Evolutionary conservation across 2,797 vertebrate genomes (phyloP).

Genomic region (Gallinago nigripennis): DNA sequence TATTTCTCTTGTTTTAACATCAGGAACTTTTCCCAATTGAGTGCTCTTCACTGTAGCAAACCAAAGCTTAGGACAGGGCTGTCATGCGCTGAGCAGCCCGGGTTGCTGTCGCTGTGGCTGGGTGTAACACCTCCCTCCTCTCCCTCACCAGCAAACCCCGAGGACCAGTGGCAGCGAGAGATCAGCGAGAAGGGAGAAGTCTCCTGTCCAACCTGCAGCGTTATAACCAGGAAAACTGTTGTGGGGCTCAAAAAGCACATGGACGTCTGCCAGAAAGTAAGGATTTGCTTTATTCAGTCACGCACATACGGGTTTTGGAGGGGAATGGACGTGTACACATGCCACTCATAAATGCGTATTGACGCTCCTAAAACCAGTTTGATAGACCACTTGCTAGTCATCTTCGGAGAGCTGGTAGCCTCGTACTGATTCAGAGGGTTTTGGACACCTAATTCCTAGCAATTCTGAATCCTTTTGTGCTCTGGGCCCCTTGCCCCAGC

Average conservation of each 20-base stretch:
- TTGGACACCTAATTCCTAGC: neutral
- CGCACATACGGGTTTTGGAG: accelerated
- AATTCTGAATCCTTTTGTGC: neutral
- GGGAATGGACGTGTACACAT: neutral
- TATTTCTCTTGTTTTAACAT: neutral
- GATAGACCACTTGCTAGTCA: neutral
- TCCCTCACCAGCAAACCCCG: constrained; percentile 70
- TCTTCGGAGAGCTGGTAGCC: neutral
- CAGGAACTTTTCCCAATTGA: neutral
- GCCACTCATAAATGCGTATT: neutral
- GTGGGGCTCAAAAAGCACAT: constrained; percentile 96
- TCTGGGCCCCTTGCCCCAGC: neutral
- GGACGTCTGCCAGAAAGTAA: constrained; percentile 97
- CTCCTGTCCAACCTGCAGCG: constrained; percentile 90
- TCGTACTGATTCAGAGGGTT: neutral
- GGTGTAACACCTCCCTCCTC: neutral
- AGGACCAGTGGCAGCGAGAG: constrained; percentile 88
- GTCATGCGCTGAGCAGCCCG: neutral
- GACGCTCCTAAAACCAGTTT: neutral
- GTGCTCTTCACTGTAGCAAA: neutral
- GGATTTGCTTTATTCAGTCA: neutral
- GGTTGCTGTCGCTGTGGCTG: neutral
- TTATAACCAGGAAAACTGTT: constrained; percentile 92
- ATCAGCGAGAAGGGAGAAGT: constrained; percentile 92
- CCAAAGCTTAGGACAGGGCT: neutral